These are phyloP conservation scores for Heliconius eleuchia DNA, from an alignment of 1,140 invertebrate species.

Conservation along the genomic window DNA sequence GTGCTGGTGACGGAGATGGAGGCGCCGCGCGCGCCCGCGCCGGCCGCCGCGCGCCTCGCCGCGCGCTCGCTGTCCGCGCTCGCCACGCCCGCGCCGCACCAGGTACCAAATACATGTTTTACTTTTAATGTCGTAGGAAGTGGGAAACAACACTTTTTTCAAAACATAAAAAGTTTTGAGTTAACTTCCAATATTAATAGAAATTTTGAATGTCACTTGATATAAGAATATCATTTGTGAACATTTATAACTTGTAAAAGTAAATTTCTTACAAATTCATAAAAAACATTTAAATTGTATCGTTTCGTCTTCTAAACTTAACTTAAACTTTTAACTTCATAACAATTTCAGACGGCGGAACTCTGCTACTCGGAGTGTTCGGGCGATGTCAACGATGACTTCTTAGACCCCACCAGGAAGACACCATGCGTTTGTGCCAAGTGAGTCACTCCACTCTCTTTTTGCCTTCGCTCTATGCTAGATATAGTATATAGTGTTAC, in stretches of 20 bases:
- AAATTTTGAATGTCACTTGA: conserved; percentile 2
- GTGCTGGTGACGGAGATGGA: conserved; percentile 95
- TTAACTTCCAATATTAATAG: conserved; percentile 60
- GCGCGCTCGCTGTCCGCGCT: conserved; percentile 52
- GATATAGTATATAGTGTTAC: conserved; percentile 23
- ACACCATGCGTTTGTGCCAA: conserved; percentile 90
- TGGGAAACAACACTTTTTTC: conserved; percentile 58
- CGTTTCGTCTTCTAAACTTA: conserved; percentile 10
- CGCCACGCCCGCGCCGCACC: conserved; percentile 58
- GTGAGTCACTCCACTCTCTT: conserved; percentile 75
- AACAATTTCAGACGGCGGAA: conserved; percentile 78
- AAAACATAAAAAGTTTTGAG: conserved; percentile 50
- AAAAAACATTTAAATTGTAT: neutral
- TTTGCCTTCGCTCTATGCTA: neutral
- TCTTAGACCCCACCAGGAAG: conserved; percentile 92
- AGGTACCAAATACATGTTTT: conserved; percentile 41
- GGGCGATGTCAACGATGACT: conserved; percentile 84
- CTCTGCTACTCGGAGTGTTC: conserved; percentile 57
- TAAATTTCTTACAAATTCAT: neutral
- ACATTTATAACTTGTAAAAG: neutral
- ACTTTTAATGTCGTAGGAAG: conserved; percentile 45
- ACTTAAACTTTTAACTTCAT: too few species aligned
- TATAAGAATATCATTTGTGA: neutral
- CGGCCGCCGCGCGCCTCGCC: conserved; percentile 49
- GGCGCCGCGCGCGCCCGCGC: conserved; percentile 73